Conservation (phyloP, 2,113 vertebrate species). For the Sturnus vulgaris region DNA sequence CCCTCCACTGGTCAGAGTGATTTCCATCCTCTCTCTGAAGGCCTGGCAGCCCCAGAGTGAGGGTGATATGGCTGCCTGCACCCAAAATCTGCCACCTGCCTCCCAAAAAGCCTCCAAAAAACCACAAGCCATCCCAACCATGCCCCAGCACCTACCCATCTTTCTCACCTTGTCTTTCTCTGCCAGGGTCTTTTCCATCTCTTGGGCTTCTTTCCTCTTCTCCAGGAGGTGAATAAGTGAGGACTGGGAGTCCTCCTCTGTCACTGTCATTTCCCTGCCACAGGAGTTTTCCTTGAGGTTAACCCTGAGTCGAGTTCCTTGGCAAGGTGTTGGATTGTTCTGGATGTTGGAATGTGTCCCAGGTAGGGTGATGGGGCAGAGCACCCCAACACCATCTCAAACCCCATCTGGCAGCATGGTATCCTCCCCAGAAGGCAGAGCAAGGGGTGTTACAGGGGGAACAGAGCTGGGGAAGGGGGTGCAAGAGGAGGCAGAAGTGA, state of each 20-base stretch:
- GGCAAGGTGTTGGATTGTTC: neutral
- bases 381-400: neutral
- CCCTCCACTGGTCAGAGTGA: conserved; percentile 47
- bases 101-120: neutral
- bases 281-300: neutral
- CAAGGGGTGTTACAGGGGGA: neutral
- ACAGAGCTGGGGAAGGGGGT: neutral
- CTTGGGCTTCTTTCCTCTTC: conserved; percentile 37
- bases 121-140: neutral
- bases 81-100: neutral
- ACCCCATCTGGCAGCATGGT: neutral
- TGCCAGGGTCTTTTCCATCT: conserved; percentile 49
- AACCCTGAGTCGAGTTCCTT: fast-evolving
- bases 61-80: neutral
- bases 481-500: neutral
- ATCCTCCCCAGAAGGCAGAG: neutral
- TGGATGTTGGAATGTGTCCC: neutral
- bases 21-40: conserved; percentile 67
- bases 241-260: conserved; percentile 21
- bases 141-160: fast-evolving
- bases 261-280: conserved; percentile 39
- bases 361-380: fast-evolving
- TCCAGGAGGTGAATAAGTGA: conserved; percentile 44
- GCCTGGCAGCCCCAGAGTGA: conserved; percentile 22
- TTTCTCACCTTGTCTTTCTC: conserved; percentile 58